Base-by-base conservation (phyloP, 37 sponge, comb jelly and placozoan species). In the Aplysina aerophoba region DNA sequence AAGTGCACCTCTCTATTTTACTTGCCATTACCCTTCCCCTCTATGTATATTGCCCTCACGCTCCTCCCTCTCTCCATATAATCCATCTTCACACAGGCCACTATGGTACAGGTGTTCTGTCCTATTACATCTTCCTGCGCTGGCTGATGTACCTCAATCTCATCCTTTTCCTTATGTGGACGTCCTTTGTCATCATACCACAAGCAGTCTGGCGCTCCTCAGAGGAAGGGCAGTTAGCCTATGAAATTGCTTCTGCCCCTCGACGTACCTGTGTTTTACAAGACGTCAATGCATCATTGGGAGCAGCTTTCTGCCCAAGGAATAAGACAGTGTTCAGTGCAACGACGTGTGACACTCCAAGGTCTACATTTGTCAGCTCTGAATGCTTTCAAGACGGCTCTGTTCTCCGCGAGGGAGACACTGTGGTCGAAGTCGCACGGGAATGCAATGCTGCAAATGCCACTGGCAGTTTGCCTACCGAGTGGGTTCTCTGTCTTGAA, bases 71-170 rank as follows among this genome's bases (percentile, higher is more conserved):
- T 44, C 50, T 44, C 50, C 50, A 44, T 44, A 11, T 44, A 8
- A 3, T 8, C 8, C 50, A 3, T 81, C 28, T 1, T 22, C 19
- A 39, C 27, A 86, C 83, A 87, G 97, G 97, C 75, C 88, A 87
- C 71, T 96, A 91, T 87, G 98, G 98, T 22, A 95, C 96, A 21
- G 87, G 87, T 22, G 92, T 95, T 4, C 94, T 91, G 24, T 95
- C 98, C 33, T 97, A 97, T 79, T 97, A 92, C 65, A 73, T 95
- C 55, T 96, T 95, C 84, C 94, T 97, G 39, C 94, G 96, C 17
- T 97, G 91, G 89, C 61, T 97, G 40, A 87, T 97, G 33, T 59
- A 93, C 55, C 83, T 93, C 83, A 95, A 97, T 63, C 6, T 97
- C 0, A 35, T 93, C 54, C 85, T 97, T 75, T 88, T 87, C 37